Evolutionary conservation across 2,797 vertebrate genomes (phyloP).

Genomic region (Poecile montanus): DNA sequence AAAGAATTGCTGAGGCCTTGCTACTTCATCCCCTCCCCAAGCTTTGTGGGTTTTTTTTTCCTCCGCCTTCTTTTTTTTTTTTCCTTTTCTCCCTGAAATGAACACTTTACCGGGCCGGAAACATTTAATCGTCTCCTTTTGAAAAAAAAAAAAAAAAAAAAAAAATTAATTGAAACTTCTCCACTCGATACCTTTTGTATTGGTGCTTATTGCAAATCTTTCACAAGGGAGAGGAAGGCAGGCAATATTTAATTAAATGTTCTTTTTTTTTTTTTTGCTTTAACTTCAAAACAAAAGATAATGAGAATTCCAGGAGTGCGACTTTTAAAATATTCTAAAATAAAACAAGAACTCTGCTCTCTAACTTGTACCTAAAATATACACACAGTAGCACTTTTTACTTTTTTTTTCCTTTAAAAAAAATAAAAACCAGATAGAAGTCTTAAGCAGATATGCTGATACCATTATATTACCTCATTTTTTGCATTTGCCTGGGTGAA

Average conservation of each 20-base stretch:
- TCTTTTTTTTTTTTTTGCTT: background rate
- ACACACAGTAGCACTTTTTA: background rate
- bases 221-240: conserved; percentile 61
- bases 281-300: conserved; percentile 59
- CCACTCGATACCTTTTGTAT: conserved; percentile 90
- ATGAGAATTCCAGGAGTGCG: background rate
- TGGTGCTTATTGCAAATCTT: conserved; percentile 76
- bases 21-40: conserved; percentile 88
- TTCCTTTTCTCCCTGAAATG: conserved; percentile 85
- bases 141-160: conserved; percentile 82
- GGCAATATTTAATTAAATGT: conserved; percentile 68
- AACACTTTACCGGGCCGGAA: conserved; percentile 99
- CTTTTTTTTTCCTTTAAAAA: background rate
- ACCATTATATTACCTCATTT: background rate
- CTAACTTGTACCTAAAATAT: background rate
- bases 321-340: background rate
- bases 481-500: background rate
- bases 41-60: conserved; percentile 81
- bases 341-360: background rate
- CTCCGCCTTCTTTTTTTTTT: conserved; percentile 64
- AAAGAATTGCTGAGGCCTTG: conserved; percentile 91
- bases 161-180: conserved; percentile 99
- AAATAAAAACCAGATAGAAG: background rate
- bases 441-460: background rate
- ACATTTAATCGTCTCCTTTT: conserved; percentile 99